phyloP scores from a whole-genome alignment of 1,140 invertebrate genomes.

The Hylaeus anthracinus region DNA sequence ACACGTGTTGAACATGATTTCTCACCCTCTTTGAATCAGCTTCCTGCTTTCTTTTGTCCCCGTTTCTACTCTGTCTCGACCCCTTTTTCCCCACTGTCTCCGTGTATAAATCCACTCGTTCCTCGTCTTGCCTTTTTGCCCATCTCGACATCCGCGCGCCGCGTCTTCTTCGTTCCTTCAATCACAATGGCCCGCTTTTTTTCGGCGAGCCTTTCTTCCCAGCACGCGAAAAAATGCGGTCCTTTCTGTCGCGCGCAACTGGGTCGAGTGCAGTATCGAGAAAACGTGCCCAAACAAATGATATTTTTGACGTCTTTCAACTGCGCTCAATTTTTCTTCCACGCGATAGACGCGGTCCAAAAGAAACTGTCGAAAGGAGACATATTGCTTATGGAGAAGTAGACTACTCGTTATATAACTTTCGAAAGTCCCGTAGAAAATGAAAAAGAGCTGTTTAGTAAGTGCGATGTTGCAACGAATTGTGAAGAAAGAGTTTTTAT shows the following conservation, averaged over 20 bases:
- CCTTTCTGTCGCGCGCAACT: neutral
- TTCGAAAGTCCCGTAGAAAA: no score
- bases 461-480: no score
- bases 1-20: slow-evolving; percentile 77
- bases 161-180: neutral
- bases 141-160: neutral
- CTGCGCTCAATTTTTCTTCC: neutral
- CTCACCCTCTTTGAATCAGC: slow-evolving; percentile 35
- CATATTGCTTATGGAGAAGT: no score
- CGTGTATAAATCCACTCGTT: slow-evolving; percentile 48
- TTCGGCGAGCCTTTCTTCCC: neutral
- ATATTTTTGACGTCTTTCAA: neutral
- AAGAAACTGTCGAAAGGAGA: no score
- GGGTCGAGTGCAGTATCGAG: neutral
- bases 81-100: slow-evolving; percentile 4
- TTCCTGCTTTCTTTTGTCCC: slow-evolving; percentile 34
- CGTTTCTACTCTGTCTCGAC: slow-evolving; percentile 26
- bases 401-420: no score
- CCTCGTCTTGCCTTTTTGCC: neutral
- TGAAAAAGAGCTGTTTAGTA: no score
- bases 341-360: no score
- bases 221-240: neutral
- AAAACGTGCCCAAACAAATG: neutral
- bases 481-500: no score
- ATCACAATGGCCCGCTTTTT: slow-evolving; percentile 2